These are phyloP conservation scores for Volucella inflata DNA, from an alignment of 2,888 invertebrate species.

Conservation along the genomic window DNA sequence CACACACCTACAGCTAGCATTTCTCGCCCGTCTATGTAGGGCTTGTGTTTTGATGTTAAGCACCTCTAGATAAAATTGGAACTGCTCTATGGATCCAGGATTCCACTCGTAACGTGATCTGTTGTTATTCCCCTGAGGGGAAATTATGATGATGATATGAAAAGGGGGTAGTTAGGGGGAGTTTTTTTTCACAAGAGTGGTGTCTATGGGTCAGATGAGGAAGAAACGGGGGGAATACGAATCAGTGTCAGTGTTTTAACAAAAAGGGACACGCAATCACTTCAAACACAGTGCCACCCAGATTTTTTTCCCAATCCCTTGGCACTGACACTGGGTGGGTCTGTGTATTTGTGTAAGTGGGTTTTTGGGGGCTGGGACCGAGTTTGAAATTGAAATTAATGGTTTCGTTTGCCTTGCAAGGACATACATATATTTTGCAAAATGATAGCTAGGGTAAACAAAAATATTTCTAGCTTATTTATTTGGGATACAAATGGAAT, in stretches of 20 bases:
- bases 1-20: not conserved
- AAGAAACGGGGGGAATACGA: not conserved
- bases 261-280: slow-evolving; percentile 36
- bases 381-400: slow-evolving; percentile 61
- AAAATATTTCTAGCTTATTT: slow-evolving; percentile 37
- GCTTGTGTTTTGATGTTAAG: slow-evolving; percentile 24
- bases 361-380: not conserved
- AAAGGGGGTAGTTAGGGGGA: slow-evolving; percentile 5
- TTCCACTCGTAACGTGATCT: slow-evolving; percentile 65
- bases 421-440: slow-evolving; percentile 17
- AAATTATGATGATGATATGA: slow-evolving; percentile 48
- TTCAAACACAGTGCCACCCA: slow-evolving; percentile 27
- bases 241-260: slow-evolving; percentile 4
- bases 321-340: not conserved
- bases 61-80: slow-evolving; percentile 52
- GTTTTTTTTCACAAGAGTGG: slow-evolving; percentile 9
- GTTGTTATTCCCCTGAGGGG: slow-evolving; percentile 61
- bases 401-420: slow-evolving; percentile 41
- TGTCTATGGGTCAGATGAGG: slow-evolving; percentile 12
- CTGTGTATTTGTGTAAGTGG: not conserved
- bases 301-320: not conserved
- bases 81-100: slow-evolving; percentile 60
- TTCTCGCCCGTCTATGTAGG: not conserved
- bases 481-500: slow-evolving; percentile 21
- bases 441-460: slow-evolving; percentile 1